These are phyloP conservation scores for Busarellus nigricollis DNA, from an alignment of 2,797 vertebrate species.

Conservation along the genomic window DNA sequence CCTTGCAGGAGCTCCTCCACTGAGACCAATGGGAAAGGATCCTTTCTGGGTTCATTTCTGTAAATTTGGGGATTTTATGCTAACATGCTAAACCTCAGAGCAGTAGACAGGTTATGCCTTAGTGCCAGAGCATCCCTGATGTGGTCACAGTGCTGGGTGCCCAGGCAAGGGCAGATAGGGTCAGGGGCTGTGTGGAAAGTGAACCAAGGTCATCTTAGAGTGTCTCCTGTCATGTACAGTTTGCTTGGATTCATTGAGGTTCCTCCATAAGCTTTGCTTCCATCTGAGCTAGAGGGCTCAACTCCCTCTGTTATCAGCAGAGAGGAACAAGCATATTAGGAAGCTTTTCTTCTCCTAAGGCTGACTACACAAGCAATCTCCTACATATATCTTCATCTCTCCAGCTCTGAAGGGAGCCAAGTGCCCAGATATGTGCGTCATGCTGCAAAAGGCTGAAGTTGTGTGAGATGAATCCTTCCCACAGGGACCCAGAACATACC, in stretches of 20 bases:
- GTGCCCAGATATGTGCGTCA: neutral
- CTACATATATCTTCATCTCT: neutral
- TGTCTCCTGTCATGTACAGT: neutral
- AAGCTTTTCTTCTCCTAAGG: neutral
- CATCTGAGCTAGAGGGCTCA: neutral
- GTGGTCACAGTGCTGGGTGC: neutral
- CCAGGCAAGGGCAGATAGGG: neutral
- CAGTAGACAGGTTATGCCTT: neutral
- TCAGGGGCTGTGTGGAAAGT: neutral
- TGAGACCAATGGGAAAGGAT: neutral
- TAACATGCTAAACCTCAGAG: neutral
- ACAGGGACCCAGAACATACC: neutral
- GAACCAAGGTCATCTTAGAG: neutral
- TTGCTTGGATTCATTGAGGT: neutral
- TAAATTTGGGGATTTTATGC: neutral
- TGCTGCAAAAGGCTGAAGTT: neutral
- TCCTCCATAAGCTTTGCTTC: neutral
- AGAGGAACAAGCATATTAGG: neutral
- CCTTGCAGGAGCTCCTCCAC: neutral
- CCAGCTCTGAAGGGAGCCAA: neutral
- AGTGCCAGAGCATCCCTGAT: neutral
- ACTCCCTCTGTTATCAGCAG: neutral
- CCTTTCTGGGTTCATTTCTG: neutral
- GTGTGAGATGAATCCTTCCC: neutral
- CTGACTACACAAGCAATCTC: neutral